These are phyloP conservation scores for Spodoptera littoralis DNA, from an alignment of 2,888 invertebrate genomes.

Conservation along the genomic window DNA sequence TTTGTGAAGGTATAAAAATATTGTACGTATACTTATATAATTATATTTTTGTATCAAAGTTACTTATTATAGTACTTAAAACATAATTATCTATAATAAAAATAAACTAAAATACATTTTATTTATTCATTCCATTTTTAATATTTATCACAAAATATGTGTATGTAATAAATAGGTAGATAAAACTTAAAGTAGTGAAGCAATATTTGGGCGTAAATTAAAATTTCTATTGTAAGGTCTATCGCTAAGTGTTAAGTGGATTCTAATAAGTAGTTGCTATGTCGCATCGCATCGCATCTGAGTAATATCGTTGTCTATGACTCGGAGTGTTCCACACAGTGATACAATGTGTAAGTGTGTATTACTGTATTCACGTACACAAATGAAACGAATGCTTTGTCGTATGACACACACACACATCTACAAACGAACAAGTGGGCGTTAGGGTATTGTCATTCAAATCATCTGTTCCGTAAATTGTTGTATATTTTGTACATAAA, in stretches of 20 bases:
- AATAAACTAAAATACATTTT: too few species aligned
- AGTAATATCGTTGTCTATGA: conserved; percentile 16
- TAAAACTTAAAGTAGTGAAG: too few species aligned
- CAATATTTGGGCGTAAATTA: not conserved
- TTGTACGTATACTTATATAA: too few species aligned
- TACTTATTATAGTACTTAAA: too few species aligned
- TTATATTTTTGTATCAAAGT: too few species aligned
- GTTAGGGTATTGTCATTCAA: conserved; percentile 74
- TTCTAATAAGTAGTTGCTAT: not conserved
- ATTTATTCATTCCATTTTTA: too few species aligned
- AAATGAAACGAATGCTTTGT: conserved; percentile 24
- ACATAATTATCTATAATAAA: too few species aligned
- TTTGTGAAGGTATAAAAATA: too few species aligned
- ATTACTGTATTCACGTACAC: conserved; percentile 11
- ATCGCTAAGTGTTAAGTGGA: too few species aligned
- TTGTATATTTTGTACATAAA: conserved; percentile 84
- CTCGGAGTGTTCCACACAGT: conserved; percentile 53
- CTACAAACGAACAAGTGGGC: conserved; percentile 64
- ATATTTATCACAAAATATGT: too few species aligned
- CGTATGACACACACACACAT: conserved; percentile 58
- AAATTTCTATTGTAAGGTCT: not conserved
- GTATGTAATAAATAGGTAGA: too few species aligned
- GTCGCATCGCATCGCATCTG: conserved; percentile 33
- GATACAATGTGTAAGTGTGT: conserved; percentile 38
- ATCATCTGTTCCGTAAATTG: conserved; percentile 85